Evolutionary conservation across 2,888 invertebrate species (phyloP).

Genomic region (Acronicta leporina): DNA sequence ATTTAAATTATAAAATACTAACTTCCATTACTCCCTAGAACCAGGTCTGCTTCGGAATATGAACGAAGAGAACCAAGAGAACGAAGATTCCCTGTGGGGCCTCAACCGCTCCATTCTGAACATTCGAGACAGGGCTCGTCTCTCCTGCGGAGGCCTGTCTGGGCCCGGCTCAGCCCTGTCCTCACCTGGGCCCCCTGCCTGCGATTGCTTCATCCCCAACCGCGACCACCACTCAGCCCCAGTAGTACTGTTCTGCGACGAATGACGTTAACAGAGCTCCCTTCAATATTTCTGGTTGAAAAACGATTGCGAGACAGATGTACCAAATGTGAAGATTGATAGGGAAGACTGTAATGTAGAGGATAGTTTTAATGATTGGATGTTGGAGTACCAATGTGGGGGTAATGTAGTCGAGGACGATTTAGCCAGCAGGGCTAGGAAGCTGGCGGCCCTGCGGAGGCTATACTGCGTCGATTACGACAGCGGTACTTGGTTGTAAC

Average conservation of each 20-base stretch:
- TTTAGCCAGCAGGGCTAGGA: slow-evolving; percentile 64
- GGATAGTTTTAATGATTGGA: slow-evolving; percentile 41
- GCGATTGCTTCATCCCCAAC: slow-evolving; percentile 82
- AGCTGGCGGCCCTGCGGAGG: slow-evolving; percentile 70
- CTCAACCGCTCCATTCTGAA: slow-evolving; percentile 72
- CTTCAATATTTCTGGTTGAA: slow-evolving; percentile 56
- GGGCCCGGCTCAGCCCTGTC: slow-evolving; percentile 82
- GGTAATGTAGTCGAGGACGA: slow-evolving; percentile 55
- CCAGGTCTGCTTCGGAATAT: slow-evolving; percentile 66
- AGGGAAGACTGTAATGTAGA: slow-evolving; percentile 25
- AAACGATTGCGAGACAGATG: slow-evolving; percentile 43
- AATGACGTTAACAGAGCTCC: slow-evolving; percentile 78
- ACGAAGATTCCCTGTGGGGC: slow-evolving; percentile 71
- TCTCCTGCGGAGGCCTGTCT: slow-evolving; percentile 80
- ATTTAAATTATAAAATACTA: background rate
- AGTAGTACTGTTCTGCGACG: slow-evolving; percentile 89
- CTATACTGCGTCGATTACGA: slow-evolving; percentile 72
- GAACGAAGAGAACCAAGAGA: slow-evolving; percentile 57
- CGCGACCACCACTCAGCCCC: slow-evolving; percentile 89
- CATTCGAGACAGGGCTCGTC: slow-evolving; percentile 79
- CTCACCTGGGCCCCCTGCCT: slow-evolving; percentile 81
- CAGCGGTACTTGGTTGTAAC: slow-evolving; percentile 59
- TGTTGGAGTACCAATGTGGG: slow-evolving; percentile 36
- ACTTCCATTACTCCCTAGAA: slow-evolving; percentile 56
- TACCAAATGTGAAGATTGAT: slow-evolving; percentile 21